Evolutionary conservation across 2,797 vertebrate species (phyloP), one percentile per base, ranked within the genome.

Genomic region (Hyperoplus lanceolatus): DNA sequence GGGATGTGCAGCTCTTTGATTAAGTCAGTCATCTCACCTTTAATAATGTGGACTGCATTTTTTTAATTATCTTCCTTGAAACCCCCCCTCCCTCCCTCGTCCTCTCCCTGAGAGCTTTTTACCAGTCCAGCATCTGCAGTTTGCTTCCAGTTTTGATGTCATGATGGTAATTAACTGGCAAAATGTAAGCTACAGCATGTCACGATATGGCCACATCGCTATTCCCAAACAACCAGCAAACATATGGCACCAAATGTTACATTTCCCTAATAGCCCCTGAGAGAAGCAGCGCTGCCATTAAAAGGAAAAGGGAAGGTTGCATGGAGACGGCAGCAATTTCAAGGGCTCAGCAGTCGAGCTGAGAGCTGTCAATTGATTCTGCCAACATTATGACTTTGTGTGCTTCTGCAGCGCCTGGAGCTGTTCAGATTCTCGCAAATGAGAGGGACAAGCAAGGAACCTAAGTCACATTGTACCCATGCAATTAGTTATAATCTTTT

Each of bases 161-260:
- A 91, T 81, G 72, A 62, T 84, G 90, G 92, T 94, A 95, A 95
- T 95, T 95, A 95, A 95, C 92, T 95, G 93, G 92, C 90, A 94
- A 92, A 95, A 90, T 85, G 88, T 93, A 92, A 87, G 91, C 90
- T 91, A 92, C 92, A 92, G 90, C 87, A 68, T 93, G 90, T 91
- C 90, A 88, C 53, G 87, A 85, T 90, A 87, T 73, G 81, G 87
- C 91, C 88, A 63, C 87, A 81, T 85, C 70, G 69, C 90, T 92
- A 93, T 94, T 95, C 95, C 94, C 92, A 83, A 90, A 94, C 94
- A 95, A 91, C 92, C 91, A 90, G 91, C 92, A 63, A 95, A 90
- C 95, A 96, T 95, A 96, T 96, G 95, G 95, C 92, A 88, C 92
- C 86, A 83, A 95, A 94, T 94, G 95, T 94, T 94, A 88, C 90